Conservation (phyloP, 2,113 vertebrate genomes). For the Elachura formosa region DNA sequence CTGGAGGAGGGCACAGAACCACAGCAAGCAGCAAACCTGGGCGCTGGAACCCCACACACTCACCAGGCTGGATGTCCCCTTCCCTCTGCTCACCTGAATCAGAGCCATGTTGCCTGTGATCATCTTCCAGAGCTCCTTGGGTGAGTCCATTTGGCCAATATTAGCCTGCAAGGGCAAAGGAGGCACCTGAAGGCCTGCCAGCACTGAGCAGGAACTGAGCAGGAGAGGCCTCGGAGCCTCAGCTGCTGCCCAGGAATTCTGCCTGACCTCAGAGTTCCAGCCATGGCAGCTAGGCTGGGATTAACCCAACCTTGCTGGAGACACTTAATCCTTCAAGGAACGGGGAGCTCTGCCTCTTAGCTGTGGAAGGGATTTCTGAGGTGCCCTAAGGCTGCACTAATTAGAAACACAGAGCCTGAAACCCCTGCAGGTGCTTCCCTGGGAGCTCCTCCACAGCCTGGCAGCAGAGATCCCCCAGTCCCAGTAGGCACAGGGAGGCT, state of each 20-base stretch:
- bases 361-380: neutral
- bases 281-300: conserved; percentile 34
- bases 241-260: no score
- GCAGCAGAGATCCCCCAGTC: neutral
- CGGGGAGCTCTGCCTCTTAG: conserved; percentile 8
- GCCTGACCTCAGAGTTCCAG: conserved; percentile 34
- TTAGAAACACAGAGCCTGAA: neutral
- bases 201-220: no score
- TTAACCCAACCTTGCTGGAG: conserved; percentile 20
- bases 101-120: conserved; percentile 95
- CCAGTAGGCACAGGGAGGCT: neutral
- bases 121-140: conserved; percentile 96
- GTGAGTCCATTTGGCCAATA: conserved; percentile 96
- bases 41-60: neutral
- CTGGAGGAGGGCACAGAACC: no score
- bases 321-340: conserved; percentile 28
- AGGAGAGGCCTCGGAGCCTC: no score
- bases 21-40: neutral
- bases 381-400: conserved; percentile 20
- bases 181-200: neutral
- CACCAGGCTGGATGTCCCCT: fast-evolving
- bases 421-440: neutral
- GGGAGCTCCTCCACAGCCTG: neutral
- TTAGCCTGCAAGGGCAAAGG: conserved; percentile 80
- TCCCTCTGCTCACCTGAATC: conserved; percentile 83